These are phyloP conservation scores for Zaprionus obscuricornis DNA, from an alignment of 2,888 invertebrate genomes.

Conservation along the genomic window DNA sequence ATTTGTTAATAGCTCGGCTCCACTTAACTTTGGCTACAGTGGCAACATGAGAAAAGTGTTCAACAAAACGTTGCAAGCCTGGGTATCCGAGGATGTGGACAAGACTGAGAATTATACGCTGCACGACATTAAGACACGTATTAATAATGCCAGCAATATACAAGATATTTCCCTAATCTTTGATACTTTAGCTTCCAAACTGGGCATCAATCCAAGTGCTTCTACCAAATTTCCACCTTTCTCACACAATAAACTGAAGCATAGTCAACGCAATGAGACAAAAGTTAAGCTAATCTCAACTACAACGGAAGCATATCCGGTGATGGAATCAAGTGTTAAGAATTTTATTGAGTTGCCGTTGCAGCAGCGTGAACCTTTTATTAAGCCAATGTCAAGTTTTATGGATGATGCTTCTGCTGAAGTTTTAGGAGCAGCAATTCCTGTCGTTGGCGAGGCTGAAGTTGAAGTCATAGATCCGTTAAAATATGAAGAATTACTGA, in stretches of 20 bases:
- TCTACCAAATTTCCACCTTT: constrained; percentile 82
- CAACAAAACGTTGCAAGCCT: constrained; percentile 87
- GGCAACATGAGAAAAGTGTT: constrained; percentile 85
- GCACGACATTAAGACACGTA: constrained; percentile 77
- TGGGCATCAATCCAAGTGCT: constrained; percentile 82
- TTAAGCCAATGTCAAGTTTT: constrained; percentile 78
- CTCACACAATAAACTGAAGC: constrained; percentile 81
- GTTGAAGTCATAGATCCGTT: constrained; percentile 83
- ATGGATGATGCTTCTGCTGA: constrained; percentile 74
- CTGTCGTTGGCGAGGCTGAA: constrained; percentile 83
- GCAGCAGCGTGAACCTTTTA: constrained; percentile 66
- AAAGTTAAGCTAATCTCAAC: constrained; percentile 50
- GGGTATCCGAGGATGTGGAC: constrained; percentile 85
- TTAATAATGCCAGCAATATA: constrained; percentile 83
- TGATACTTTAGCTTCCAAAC: constrained; percentile 86
- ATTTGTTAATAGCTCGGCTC: constrained; percentile 84
- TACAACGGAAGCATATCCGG: constrained; percentile 41
- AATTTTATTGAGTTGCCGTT: constrained; percentile 57
- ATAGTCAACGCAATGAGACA: constrained; percentile 67
- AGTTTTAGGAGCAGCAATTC: constrained; percentile 76
- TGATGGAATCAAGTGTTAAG: constrained; percentile 36
- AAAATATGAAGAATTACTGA: constrained; percentile 83
- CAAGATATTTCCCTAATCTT: constrained; percentile 88
- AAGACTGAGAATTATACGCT: constrained; percentile 77
- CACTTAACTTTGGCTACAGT: constrained; percentile 66